phyloP scores from a whole-genome alignment of 2,797 vertebrate species.

The Notolepis coatsorum region DNA sequence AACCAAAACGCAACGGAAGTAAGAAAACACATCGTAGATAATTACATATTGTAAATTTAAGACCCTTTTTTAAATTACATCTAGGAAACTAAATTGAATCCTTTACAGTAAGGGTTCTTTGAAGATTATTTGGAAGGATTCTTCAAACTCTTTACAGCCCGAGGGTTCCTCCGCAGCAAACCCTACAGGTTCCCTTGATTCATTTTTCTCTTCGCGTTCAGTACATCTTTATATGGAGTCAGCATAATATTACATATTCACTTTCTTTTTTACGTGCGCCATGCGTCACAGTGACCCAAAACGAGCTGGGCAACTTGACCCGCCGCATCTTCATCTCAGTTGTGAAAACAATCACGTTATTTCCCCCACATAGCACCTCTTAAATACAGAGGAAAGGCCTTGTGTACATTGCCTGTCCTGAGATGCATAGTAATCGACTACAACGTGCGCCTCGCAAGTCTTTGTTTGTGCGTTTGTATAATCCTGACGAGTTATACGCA shows the following conservation, averaged over 20 bases:
- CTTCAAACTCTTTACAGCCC: too few species aligned
- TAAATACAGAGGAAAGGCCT: constrained; percentile 39
- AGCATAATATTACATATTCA: constrained; percentile 41
- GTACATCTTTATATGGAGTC: constrained; percentile 34
- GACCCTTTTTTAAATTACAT: too few species aligned
- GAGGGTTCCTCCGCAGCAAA: constrained; percentile 31
- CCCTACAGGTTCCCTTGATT: constrained; percentile 33
- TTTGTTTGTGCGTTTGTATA: constrained; percentile 60
- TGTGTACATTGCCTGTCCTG: constrained; percentile 47
- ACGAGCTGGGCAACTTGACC: constrained; percentile 36
- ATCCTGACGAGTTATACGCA: constrained; percentile 67
- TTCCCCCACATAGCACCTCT: constrained; percentile 32
- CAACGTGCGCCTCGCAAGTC: constrained; percentile 52
- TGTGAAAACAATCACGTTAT: too few species aligned
- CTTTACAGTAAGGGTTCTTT: too few species aligned
- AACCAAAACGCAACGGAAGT: too few species aligned
- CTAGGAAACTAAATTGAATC: too few species aligned
- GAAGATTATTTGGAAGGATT: too few species aligned
- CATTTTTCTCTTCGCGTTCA: constrained; percentile 26
- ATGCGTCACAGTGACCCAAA: constrained; percentile 36
- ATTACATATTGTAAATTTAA: too few species aligned
- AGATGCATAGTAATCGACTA: constrained; percentile 61
- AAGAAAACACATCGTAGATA: too few species aligned
- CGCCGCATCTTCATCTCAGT: constrained; percentile 44
- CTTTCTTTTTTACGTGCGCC: constrained; percentile 24